phyloP scores from a whole-genome alignment of 2,797 vertebrate species.

The Gymnocypris eckloni region DNA sequence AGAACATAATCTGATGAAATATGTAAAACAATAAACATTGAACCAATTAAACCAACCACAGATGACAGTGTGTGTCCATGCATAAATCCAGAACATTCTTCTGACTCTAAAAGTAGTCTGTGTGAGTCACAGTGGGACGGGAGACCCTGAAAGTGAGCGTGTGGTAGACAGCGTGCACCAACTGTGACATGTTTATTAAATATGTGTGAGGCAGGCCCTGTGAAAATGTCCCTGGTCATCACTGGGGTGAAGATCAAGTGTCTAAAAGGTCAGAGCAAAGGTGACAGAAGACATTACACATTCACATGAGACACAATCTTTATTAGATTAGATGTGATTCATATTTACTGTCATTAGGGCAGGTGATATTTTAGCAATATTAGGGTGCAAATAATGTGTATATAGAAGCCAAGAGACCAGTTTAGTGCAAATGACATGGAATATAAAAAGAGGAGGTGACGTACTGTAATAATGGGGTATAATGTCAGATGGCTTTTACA shows the following conservation, averaged over 20 bases:
- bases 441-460: background rate
- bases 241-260: conserved; percentile 7
- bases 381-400: background rate
- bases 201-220: background rate
- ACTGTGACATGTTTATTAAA: conserved; percentile 24
- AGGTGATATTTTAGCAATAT: background rate
- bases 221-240: background rate
- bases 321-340: background rate
- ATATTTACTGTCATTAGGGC: conserved; percentile 7
- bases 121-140: background rate
- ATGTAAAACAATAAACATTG: conserved; percentile 43
- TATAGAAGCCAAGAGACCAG: background rate
- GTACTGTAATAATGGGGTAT: background rate
- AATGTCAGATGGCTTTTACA: background rate
- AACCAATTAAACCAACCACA: conserved; percentile 10
- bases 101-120: conserved; percentile 17
- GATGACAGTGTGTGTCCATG: conserved; percentile 30
- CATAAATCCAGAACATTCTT: conserved; percentile 10
- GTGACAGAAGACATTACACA: background rate
- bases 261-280: background rate
- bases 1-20: conserved; percentile 23
- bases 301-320: conserved; percentile 30
- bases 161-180: conserved; percentile 2
- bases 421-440: background rate
- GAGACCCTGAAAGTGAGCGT: background rate